Conservation (phyloP, 30 jellyfish, hydroid and myxozoan genomes). For the Hydractinia symbiolongicarpus region DNA sequence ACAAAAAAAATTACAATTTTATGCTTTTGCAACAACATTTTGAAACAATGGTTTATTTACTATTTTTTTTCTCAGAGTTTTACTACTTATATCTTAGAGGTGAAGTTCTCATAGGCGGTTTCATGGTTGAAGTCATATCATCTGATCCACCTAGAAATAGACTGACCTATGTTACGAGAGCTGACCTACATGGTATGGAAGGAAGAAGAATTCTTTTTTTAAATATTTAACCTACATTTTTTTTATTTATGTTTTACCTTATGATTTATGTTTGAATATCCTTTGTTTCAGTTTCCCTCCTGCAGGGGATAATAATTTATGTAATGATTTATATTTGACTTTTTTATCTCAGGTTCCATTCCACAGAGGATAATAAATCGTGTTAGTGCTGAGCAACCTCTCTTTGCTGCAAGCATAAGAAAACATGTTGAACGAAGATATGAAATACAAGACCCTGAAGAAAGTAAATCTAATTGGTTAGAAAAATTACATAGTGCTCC, state of each 20-base stretch:
- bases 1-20: neutral
- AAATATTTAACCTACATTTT: neutral
- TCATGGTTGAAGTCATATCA: conserved; percentile 42
- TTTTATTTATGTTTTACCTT: neutral
- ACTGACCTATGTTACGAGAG: conserved; percentile 79
- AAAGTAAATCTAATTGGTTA: conserved; percentile 37
- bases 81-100: conserved; percentile 43
- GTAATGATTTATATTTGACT: no score
- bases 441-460: conserved; percentile 59
- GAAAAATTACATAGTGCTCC: conserved; percentile 40
- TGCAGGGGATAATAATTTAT: no score
- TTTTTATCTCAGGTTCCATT: conserved; percentile 48
- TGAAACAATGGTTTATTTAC: no score
- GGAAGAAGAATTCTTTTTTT: neutral
- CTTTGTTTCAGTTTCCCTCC: no score
- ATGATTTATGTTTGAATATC: neutral
- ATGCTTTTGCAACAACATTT: no score
- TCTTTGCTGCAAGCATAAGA: conserved; percentile 60
- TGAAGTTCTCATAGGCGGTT: conserved; percentile 80
- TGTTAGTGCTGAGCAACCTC: conserved; percentile 80
- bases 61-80: no score
- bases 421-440: conserved; percentile 60
- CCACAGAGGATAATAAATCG: conserved; percentile 76
- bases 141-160: conserved; percentile 62
- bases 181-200: conserved; percentile 63